Conservation (phyloP, 2,888 invertebrate species). For the Pristionchus exspectatus region DNA sequence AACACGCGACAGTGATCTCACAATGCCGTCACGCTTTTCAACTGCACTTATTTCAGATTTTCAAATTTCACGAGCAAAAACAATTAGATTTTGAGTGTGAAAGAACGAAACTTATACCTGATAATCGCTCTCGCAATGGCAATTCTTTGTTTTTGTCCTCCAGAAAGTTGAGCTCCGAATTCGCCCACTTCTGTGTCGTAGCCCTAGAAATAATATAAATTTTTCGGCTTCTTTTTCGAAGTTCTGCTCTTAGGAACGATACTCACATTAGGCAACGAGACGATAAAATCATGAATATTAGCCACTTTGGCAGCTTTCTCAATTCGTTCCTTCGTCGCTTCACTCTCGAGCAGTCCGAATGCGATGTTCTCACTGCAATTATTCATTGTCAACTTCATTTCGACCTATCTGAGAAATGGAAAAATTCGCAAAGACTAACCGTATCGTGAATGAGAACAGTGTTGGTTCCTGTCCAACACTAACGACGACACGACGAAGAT, state of each 20-base stretch:
- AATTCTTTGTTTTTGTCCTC: constrained; percentile 92
- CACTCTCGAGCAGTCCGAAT: constrained; percentile 78
- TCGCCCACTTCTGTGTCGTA: constrained; percentile 88
- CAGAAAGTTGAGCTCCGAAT: constrained; percentile 88
- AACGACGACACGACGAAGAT: constrained; percentile 73
- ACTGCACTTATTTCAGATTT: background rate
- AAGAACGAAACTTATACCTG: constrained; percentile 69
- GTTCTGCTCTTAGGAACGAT: background rate
- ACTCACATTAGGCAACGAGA: constrained; percentile 78
- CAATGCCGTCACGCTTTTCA: background rate
- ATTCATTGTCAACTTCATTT: background rate
- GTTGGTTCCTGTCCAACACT: constrained; percentile 76
- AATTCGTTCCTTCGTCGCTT: constrained; percentile 79
- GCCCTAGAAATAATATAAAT: constrained; percentile 81
- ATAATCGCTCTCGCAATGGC: constrained; percentile 90
- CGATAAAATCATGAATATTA: constrained; percentile 81
- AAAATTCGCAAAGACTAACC: background rate
- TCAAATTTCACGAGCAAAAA: no score
- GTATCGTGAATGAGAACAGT: constrained; percentile 69
- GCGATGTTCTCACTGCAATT: constrained; percentile 70
- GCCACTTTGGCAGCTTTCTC: constrained; percentile 80
- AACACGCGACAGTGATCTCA: background rate
- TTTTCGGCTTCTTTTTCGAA: background rate
- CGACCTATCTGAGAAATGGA: no score
- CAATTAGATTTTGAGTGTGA: background rate